Base-by-base conservation (phyloP, 2,113 vertebrate genomes). In the Actenoides lindsayi region DNA sequence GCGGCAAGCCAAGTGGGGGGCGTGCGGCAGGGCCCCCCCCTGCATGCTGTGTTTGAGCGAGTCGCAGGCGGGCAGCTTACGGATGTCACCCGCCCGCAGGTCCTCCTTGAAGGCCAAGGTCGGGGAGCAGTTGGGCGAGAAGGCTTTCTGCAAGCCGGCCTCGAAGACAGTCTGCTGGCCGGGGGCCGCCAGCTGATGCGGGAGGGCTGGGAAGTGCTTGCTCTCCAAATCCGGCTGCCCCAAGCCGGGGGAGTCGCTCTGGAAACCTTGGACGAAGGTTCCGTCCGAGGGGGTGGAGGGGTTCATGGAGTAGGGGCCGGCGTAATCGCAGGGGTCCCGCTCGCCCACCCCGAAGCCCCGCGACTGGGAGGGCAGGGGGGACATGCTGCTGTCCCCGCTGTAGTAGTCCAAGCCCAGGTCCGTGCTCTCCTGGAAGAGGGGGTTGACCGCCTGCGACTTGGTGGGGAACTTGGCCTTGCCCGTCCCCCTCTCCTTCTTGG, bases 351-450 rank as follows among this genome's bases (percentile, higher is more conserved):
- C 98, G 30, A 99, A 99, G 96, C 98, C 98, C 91, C 99, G 98
- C 28, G 98, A 98, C 30, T 99, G 99, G 24, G 99, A 99, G 93
- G 99, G 98, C 92, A 99, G 96, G 13, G 99, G 99, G 80, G 99
- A 99, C 97, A 99, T 99, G 97, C 99, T 99, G 96, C 99, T 99
- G 96, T 99, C 99, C 75, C 99, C 99, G 2, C 99, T 99, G 94
- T 99, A 99, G 97, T 99, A 99, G 98, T 99, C 99, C 97, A 99
- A 97, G 92, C 99, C 98, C 19, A 98, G 97, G 93, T 98, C 98
- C 2, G 98, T 97, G 89, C 97, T 99, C 95, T 99, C 99, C 94
- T 99, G 99, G 98, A 99, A 99, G 64, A 99, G 97, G 2, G 98
- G 98, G 62, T 98, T 98, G 41, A 98, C 98, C 1, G 98, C 97